Percentiles rank a stretch among this genome's conserved stretches.
These are phyloP conservation scores for Anomalospiza imberbis DNA, from an alignment of 2,797 vertebrate genomes.

Conservation along the genomic window DNA sequence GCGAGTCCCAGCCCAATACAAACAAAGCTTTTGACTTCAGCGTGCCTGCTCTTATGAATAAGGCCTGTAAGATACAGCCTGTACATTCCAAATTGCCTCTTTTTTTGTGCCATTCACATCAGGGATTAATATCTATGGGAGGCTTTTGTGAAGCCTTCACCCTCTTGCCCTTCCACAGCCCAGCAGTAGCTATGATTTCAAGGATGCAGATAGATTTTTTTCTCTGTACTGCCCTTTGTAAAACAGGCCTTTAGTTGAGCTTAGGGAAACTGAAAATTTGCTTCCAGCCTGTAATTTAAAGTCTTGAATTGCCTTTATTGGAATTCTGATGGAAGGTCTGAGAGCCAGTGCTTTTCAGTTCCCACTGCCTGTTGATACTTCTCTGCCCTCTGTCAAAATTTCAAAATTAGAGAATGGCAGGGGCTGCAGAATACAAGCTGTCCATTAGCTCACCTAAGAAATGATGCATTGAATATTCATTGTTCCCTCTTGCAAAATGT, in stretches of 20 bases:
- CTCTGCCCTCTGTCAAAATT: slow-evolving; percentile 8
- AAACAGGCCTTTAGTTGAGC: neutral
- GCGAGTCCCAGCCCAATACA: neutral
- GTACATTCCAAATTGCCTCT: slow-evolving; percentile 31
- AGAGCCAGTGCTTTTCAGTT: neutral
- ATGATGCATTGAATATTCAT: slow-evolving; percentile 48
- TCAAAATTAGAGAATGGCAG: neutral
- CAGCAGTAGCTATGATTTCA: slow-evolving; percentile 21
- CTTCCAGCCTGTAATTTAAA: slow-evolving; percentile 3
- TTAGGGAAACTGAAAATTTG: slow-evolving; percentile 1
- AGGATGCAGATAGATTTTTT: neutral
- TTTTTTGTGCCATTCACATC: slow-evolving; percentile 17
- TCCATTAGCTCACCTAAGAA: slow-evolving; percentile 44
- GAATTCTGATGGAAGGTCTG: neutral
- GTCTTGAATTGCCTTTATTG: neutral
- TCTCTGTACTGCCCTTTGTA: neutral
- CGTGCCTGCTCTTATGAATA: neutral
- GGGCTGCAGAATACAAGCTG: neutral
- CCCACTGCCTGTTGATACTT: neutral
- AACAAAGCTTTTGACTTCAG: slow-evolving; percentile 48
- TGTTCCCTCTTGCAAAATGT: slow-evolving; percentile 43
- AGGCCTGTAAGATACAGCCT: neutral
- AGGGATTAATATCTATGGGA: slow-evolving; percentile 33
- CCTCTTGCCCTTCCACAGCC: slow-evolving; percentile 16
- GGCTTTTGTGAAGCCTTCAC: slow-evolving; percentile 18